Evolutionary conservation across 2,888 invertebrate species (phyloP), one percentile per base, ranked within the genome.

Genomic region (Stegophylla sp.): DNA sequence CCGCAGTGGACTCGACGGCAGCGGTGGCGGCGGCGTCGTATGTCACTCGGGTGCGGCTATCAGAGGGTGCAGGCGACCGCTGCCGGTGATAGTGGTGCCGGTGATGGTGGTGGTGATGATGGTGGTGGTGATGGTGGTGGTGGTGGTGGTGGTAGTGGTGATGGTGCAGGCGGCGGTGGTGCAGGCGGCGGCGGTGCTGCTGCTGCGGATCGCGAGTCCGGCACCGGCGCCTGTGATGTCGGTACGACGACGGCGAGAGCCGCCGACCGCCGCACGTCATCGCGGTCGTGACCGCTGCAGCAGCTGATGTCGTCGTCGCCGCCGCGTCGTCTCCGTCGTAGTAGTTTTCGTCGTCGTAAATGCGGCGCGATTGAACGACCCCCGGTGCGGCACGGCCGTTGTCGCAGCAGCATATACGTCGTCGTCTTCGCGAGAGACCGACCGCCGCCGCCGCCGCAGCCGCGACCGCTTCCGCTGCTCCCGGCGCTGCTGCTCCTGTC

Each of bases 11-110:
- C 26, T 12, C 17, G 67, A 17, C 20, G 51, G 13, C 41, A 26
- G 85, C 85, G 88, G 87, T 86, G 86, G 86, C 86, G 86, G 86
- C 84, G 74, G 79, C 82, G 83, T 83, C 84, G 83, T 83, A 82
- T 84, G 83, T 83, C 82, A 75, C 61, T 66, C 83, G 83, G 82
- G 84, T 85, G 83, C 82, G 81, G 71, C 41, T 59, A 59, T 59
- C 23, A 13, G n/a, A 51, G n/a, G 83, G 84, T 83, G 53, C 83
- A 15, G 53, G 59, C 43, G 61, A 63, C 83, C 2, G 43, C 10
- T 45, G 23, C 17, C 12, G 56, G 23, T 43, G 45, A 13, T n/a
- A 12, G 59, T 61, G 59, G 13, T 61, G 73, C 3, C 43, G 73
- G 1, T 59, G 17, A 23, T 43, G 66, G 15, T 45, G 43, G 1